Conservation (phyloP, 2,888 invertebrate species). For the Dolichopus griseipennis region DNA sequence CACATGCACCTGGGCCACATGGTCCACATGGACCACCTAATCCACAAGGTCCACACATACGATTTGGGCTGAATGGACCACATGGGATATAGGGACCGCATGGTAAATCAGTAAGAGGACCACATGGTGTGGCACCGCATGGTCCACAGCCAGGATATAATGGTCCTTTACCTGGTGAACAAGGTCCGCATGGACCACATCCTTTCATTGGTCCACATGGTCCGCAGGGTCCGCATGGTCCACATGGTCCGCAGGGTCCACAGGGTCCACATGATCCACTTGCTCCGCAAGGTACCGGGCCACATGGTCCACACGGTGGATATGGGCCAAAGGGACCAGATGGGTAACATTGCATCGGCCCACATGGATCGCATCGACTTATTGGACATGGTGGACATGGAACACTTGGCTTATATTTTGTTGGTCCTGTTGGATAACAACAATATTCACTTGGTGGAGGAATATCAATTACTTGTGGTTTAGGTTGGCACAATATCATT, state of each 20-base stretch:
- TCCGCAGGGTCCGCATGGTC: constrained; percentile 28
- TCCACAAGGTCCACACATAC: constrained; percentile 29
- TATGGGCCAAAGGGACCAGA: constrained; percentile 27
- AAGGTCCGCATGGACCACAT: constrained; percentile 27
- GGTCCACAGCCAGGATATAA: constrained; percentile 20
- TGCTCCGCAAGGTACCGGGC: constrained; percentile 25
- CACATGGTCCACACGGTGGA: constrained; percentile 28
- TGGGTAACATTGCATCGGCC: constrained; percentile 31
- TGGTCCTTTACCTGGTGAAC: constrained; percentile 26
- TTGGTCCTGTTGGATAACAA: constrained; percentile 36
- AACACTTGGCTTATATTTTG: constrained; percentile 31
- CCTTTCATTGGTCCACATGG: constrained; percentile 21
- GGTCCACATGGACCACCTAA: constrained; percentile 24
- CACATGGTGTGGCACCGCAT: constrained; percentile 23
- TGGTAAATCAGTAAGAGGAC: constrained; percentile 29
- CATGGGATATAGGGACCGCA: constrained; percentile 26
- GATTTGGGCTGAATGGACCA: constrained; percentile 24
- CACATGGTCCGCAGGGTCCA: constrained; percentile 25
- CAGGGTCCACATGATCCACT: constrained; percentile 10
- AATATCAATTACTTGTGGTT: constrained; percentile 36
- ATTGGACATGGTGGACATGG: constrained; percentile 34
- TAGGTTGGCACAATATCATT: constrained; percentile 37
- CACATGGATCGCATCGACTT: constrained; percentile 28
- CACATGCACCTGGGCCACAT: constrained; percentile 24
- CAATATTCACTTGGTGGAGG: constrained; percentile 38